A percentile compares a stretch with the other conserved stretches of the same genome.
These are phyloP conservation scores for Drosophila ustulata DNA, from an alignment of 2,888 invertebrate species.

Conservation along the genomic window DNA sequence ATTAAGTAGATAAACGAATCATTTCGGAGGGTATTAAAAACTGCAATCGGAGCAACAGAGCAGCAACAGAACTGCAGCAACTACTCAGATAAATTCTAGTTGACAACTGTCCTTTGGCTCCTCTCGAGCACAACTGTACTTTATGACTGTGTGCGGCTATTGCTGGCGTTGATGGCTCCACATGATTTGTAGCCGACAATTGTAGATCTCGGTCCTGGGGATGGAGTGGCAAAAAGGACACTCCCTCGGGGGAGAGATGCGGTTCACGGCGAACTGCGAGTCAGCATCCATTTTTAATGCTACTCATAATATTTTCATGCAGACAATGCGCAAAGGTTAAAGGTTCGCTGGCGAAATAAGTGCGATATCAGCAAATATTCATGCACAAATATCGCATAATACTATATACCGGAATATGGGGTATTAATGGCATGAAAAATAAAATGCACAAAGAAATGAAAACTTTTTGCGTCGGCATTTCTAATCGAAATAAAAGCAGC, in stretches of 20 bases:
- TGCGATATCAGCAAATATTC: slow-evolving; percentile 68
- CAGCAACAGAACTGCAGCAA: slow-evolving; percentile 7
- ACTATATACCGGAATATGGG: slow-evolving; percentile 3
- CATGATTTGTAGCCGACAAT: slow-evolving; percentile 77
- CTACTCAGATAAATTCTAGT: slow-evolving; percentile 44
- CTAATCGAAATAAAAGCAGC: slow-evolving; percentile 34
- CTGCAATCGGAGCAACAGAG: slow-evolving; percentile 3
- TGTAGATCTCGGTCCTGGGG: slow-evolving; percentile 30
- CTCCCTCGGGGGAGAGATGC: no score
- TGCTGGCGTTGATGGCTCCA: slow-evolving; percentile 63
- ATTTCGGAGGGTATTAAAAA: slow-evolving; percentile 23
- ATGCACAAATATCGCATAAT: slow-evolving; percentile 14
- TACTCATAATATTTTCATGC: slow-evolving; percentile 74
- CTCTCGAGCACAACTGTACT: slow-evolving; percentile 46
- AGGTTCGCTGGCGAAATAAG: slow-evolving; percentile 39
- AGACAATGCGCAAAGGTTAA: slow-evolving; percentile 73
- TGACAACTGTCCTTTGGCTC: slow-evolving; percentile 54
- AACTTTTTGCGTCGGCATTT: slow-evolving; percentile 37
- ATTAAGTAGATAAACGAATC: not conserved
- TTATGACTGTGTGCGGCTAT: slow-evolving; percentile 29
- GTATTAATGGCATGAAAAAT: slow-evolving; percentile 43
- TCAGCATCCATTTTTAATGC: slow-evolving; percentile 78
- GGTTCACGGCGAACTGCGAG: slow-evolving; percentile 18
- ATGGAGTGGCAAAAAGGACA: not conserved
- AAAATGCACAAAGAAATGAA: slow-evolving; percentile 50